Base-by-base conservation (phyloP, 1,140 invertebrate genomes). In the Agraylea sexmaculata region DNA sequence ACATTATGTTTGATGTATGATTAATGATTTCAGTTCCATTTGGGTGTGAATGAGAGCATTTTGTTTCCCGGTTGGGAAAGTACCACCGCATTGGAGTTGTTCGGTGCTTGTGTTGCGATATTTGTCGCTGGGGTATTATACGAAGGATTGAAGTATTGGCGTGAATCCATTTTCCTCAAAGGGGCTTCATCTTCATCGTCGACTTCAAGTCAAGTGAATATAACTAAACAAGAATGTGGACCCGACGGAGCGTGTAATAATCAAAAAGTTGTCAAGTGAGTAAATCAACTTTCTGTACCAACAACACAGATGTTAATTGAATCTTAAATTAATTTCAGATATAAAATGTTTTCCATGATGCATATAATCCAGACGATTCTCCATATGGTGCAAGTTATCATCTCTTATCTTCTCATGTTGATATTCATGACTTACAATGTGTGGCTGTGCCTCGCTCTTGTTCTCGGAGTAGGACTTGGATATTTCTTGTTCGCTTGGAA, bases 361-460 rank as follows among this genome's bases (percentile, higher is more conserved):
- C 90, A 95, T 60, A 57, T 79, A n/a, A 66, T 83, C 21, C 91
- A 97, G 64, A 94, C 91, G 1, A 51, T 81, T 7, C 69, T 98
- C 4, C 91, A 97, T 59, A 73, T 92, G 40, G 46, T 95, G 1
- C 93, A 97, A 63, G 78, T 95, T 35, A 77, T 85, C 2, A 60
- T 93, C 19, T 89, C 87, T 13, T 96, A 96, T 62, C 77, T 91
- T 51, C 75, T 97, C 13, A 98, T 98, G 93, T 66, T 98, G 61
- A 83, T 96, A 41, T 95, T 97, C 64, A 98, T 98, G 93, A 97
- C 91, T 0, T 98, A 93, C 72, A 96, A 96, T 58, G 78, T 87
- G 13, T 97, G 87, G 85, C 71, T 96, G 13, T 93, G 91, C 55
- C 46, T 90, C 16, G 84, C 86, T 3, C 80, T 95, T n/a, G 78